Base-by-base conservation (phyloP, 2,113 vertebrate species). In the Syngnathus scovelli region DNA sequence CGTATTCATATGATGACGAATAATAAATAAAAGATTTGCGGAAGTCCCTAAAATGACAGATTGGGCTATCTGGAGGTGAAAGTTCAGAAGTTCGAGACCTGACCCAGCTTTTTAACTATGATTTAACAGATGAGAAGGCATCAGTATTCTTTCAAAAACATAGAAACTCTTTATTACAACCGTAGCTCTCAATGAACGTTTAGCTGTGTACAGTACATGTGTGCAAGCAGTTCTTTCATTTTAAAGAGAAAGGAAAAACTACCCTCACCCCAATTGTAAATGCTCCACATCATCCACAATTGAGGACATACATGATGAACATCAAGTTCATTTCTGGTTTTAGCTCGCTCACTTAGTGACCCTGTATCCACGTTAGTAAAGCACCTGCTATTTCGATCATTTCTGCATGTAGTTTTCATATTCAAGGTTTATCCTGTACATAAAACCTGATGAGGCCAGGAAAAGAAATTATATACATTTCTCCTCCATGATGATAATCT, bases 161-260 rank as follows among this genome's bases (percentile, higher is more conserved):
- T 85, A 88, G 71, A 85, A 87, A 89, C 66, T 81, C 81, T 89
- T 89, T 88, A 87, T 88, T 88, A 83, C 69, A 84, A 85, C 78
- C 70, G 43, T 19, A 68, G 73, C 70, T 80, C 72, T 68, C 64
- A 46, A 72, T 75, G 59, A 76, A 60, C 36, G 59, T 66, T 56
- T 43, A 73, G 61, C 78, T 37, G 60, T 71, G 54, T 59, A 67
- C 63, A 60, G 60, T 63, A 51, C 74, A 79, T 75, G 76, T 77
- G 80, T 82, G 78, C 72, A 84, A 85, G 71, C 73, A 36, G 73
- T 72, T 78, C 58, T 78, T 77, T 79, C 70, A 69, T 78, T 72
- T 78, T 69, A 36, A 66, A 74, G 76, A 87, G 41, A 65, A 73
- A 78, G 80, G 80, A 75, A 80, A 78, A 39, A 79, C 49, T 60